Base-by-base conservation (phyloP, 2,888 invertebrate genomes). In the Mallateleia sp. region DNA sequence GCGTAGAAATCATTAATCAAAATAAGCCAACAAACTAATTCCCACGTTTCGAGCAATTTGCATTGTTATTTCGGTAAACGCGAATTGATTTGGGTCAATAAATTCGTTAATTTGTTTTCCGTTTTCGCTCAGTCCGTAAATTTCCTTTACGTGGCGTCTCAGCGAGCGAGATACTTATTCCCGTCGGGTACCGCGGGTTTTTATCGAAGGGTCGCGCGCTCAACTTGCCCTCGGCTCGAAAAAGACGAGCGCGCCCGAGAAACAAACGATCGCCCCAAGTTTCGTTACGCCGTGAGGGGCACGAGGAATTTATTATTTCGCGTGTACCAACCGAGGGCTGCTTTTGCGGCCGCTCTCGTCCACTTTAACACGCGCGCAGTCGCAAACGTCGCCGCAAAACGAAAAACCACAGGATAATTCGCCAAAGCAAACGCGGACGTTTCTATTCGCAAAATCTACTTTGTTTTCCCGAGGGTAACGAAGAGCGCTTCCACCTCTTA, bases 331-430 rank as follows among this genome's bases (percentile, higher is more conserved):
- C 42, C 75, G 67, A 58, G 69, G 85, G 85, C 56, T 81, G 87
- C 78, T 90, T 92, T 92, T 93, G 92, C 91, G 91, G 91, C 89
- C 93, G 93, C 93, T 91, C 93, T 93, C 93, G 93, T 94, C 93
- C 92, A 93, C 94, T 94, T 93, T 93, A 93, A 94, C 93, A 92
- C 93, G 94, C 92, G 94, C 78, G 79, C 83, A 84, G 83, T 83
- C 80, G 80, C 83, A 77, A 62, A 77, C 79, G 75, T 75, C 69
- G 54, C 75, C 79, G 78, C 79, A 80, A 77, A 75, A 84, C 87
- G 83, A 82, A 80, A 87, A 87, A 87, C 87, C 87, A 24, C 87
- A 87, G 80, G 83, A 83, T 83, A 87, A 87, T 84, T 83, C 87
- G 80, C 25, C 87, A 87, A 84, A 84, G 83, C 87, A 83, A 83